Base-by-base conservation (phyloP, 2,888 invertebrate species). In the Cosmopolites sordidus region DNA sequence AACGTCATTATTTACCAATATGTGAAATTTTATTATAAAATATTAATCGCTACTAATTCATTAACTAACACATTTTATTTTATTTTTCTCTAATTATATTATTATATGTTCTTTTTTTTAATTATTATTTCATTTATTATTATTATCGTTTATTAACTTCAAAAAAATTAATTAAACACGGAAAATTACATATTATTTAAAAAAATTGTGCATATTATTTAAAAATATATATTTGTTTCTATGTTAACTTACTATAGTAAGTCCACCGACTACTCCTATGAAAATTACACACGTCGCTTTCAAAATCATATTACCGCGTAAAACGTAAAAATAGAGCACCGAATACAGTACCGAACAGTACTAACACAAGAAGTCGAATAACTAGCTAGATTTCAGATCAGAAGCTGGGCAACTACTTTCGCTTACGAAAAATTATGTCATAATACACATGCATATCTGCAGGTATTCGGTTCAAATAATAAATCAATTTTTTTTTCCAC, bases 241-340 rank as follows among this genome's bases (percentile, higher is more conserved):
- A n/a, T n/a, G n/a, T n/a, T n/a, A 48, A 60, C 62, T 60, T 59
- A 60, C 62, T 15, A 62, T 55, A 5, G 55, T 50, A 17, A 62
- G 15, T 11, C 51, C 48, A 12, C 54, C 43, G 39, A 51, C 51
- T 12, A 49, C 22, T n/a, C 54, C 49, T 29, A 59, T n/a, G 4
- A 60, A 12, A 27, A 46, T 29, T 3, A 51, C 43, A 15, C 16
- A 33, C n/a, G 12, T 3, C 4, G 12, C n/a, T 33, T 33, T 33
- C 8, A 33, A 33, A 33, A 33, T 33, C 33, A 33, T 33, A 8
- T 5, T 22, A 3, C 22, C 22, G 22, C 22, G 22, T 22, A 5
- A 22, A 22, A 8, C 27, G 27, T 9, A 27, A 27, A 5, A 27
- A 27, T 33, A n/a, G 15, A 43, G 18, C 14, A 51, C 12, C 11